phyloP scores from a whole-genome alignment of 2,113 vertebrate genomes.

The Zootoca vivipara region DNA sequence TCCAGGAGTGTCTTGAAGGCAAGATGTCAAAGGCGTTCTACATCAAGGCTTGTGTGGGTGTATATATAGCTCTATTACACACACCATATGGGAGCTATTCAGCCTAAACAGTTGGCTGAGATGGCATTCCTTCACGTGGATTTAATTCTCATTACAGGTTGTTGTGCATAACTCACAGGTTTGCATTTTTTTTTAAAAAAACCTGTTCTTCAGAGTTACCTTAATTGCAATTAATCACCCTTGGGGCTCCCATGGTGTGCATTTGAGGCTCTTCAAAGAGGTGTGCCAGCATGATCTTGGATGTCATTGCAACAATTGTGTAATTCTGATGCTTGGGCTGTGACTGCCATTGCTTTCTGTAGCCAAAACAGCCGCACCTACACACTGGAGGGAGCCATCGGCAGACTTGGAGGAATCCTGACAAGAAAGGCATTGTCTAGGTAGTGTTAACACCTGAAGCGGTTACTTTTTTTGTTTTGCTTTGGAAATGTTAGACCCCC shows the following conservation, averaged over 20 bases:
- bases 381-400: too few species aligned
- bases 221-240: background rate
- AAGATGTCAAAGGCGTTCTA: background rate
- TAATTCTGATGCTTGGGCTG: too few species aligned
- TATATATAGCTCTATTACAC: background rate
- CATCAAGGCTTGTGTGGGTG: background rate
- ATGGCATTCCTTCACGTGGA: background rate
- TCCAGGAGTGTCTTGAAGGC: background rate
- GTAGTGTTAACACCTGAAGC: background rate
- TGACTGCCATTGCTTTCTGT: too few species aligned
- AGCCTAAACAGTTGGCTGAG: background rate
- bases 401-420: too few species aligned
- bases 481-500: background rate
- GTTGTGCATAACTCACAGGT: background rate
- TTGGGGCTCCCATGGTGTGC: background rate
- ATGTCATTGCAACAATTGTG: background rate
- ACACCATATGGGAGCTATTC: background rate
- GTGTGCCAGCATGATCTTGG: background rate
- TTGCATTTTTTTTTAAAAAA: background rate
- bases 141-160: background rate
- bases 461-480: background rate
- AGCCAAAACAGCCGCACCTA: too few species aligned
- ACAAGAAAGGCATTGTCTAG: background rate
- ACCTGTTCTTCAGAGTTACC: background rate
- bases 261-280: background rate